A percentile compares a stretch with the other conserved stretches of the same genome.
These are phyloP conservation scores for Numenius phaeopus DNA, from an alignment of 2,797 vertebrate genomes.

Conservation along the genomic window DNA sequence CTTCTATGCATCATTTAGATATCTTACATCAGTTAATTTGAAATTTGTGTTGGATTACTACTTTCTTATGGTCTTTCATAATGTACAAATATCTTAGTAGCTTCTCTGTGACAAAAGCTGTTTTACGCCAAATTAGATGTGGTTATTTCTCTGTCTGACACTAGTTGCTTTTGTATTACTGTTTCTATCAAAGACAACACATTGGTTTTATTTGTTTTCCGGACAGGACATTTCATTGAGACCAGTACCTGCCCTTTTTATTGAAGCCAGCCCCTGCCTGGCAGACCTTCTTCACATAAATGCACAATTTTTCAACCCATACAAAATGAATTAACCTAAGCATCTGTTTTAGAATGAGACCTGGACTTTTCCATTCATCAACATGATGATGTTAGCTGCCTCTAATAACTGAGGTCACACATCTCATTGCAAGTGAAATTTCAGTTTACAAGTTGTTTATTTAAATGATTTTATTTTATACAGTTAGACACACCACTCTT, in stretches of 20 bases:
- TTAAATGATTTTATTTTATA: background rate
- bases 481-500: background rate
- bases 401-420: background rate
- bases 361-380: background rate
- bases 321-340: background rate
- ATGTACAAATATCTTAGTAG: background rate
- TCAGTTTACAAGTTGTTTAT: background rate
- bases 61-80: background rate
- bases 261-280: background rate
- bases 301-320: background rate
- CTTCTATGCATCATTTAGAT: background rate
- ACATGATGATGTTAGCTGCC: background rate
- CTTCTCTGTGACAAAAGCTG: background rate
- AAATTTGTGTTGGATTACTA: background rate
- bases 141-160: background rate
- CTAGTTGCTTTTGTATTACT: background rate
- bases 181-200: background rate
- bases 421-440: background rate
- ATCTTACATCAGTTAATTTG: background rate
- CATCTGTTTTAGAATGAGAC: background rate
- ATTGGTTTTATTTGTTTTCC: background rate
- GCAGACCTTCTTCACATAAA: background rate
- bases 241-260: background rate
- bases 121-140: background rate
- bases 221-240: background rate